These are phyloP conservation scores for Trachelus tabidus DNA, from an alignment of 2,888 invertebrate species.

Conservation along the genomic window DNA sequence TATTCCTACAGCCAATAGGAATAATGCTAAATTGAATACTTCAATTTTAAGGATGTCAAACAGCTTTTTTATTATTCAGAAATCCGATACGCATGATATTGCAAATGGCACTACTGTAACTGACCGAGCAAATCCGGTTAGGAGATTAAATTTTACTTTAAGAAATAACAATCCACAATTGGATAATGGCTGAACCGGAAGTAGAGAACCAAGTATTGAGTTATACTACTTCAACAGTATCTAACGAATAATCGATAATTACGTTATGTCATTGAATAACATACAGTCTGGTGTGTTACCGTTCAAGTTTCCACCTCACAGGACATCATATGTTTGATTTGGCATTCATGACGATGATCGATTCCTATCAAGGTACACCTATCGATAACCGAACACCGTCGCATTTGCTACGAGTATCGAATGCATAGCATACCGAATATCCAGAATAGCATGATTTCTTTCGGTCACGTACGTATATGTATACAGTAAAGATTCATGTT, in stretches of 20 bases:
- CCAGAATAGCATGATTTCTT: neutral
- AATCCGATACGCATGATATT: neutral
- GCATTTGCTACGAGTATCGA: neutral
- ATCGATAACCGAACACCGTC: neutral
- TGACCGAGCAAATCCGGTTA: neutral
- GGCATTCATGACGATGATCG: neutral
- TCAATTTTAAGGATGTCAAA: neutral
- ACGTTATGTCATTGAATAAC: neutral
- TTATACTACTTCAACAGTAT: neutral
- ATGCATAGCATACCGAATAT: neutral
- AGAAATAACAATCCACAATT: neutral
- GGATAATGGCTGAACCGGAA: neutral
- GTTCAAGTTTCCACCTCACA: neutral
- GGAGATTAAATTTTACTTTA: neutral
- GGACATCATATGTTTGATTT: neutral
- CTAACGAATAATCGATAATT: neutral
- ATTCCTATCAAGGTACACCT: neutral
- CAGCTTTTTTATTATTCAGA: neutral
- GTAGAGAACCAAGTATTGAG: neutral
- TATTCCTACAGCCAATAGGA: neutral
- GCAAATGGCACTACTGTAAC: neutral
- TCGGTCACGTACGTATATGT: neutral
- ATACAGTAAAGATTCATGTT: neutral
- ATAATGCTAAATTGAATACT: neutral
- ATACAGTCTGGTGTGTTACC: neutral